Conservation (phyloP, 2,888 invertebrate genomes). For the Cheilosia grossa region DNA sequence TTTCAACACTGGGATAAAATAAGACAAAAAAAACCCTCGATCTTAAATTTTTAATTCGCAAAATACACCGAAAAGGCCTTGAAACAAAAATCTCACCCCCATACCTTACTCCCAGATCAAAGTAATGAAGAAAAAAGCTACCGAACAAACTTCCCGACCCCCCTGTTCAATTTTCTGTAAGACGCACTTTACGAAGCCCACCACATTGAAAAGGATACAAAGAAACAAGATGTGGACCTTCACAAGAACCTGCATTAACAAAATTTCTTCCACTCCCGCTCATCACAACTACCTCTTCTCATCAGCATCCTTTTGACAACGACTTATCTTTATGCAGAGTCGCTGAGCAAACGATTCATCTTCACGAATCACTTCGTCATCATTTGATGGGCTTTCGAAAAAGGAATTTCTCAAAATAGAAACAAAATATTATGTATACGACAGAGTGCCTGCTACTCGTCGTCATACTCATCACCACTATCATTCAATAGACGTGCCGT, state of each 20-base stretch:
- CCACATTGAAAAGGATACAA: constrained; percentile 1
- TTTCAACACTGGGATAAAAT: too few relatives aligned
- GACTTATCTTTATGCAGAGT: constrained; percentile 36
- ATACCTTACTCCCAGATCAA: not conserved
- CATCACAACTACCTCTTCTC: not conserved
- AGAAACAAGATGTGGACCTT: constrained; percentile 39
- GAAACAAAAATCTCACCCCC: not conserved
- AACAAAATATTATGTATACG: constrained; percentile 53
- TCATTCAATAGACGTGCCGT: constrained; percentile 37
- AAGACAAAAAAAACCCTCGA: too few relatives aligned
- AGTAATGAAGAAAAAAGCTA: not conserved
- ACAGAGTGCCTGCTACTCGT: constrained; percentile 41
- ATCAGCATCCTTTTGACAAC: constrained; percentile 38
- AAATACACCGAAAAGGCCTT: too few relatives aligned
- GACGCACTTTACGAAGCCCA: not conserved
- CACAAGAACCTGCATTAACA: constrained; percentile 57
- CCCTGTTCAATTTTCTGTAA: not conserved
- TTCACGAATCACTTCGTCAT: constrained; percentile 40
- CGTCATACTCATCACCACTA: constrained; percentile 47
- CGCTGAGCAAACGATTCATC: constrained; percentile 29
- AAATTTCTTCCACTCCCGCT: constrained; percentile 23
- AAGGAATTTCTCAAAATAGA: constrained; percentile 14
- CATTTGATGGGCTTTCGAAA: constrained; percentile 33
- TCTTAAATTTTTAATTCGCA: too few relatives aligned
- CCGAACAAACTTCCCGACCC: not conserved